Evolutionary conservation across 2,113 vertebrate species (phyloP).

Genomic region (Ammodramus savannarum): DNA sequence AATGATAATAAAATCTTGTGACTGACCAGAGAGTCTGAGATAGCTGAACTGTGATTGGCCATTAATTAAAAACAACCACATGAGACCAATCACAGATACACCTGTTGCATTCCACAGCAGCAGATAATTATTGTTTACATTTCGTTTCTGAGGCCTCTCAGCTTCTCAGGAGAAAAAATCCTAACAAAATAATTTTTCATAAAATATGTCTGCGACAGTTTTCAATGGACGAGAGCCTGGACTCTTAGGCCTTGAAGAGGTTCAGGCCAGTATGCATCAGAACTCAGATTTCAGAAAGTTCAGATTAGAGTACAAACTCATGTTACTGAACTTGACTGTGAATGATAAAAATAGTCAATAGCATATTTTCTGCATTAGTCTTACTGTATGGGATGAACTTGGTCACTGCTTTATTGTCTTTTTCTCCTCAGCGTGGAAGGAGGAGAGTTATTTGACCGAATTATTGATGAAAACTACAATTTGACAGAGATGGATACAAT

Average conservation of each 20-base stretch:
- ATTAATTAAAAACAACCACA: no score
- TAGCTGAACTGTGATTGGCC: no score
- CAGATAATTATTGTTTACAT: no score
- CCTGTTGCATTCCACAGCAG: no score
- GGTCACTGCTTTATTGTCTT: neutral
- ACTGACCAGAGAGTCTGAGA: no score
- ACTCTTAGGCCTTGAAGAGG: neutral
- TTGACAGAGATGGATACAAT: slow-evolving; percentile 92
- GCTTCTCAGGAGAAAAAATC: no score
- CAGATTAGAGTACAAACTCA: neutral
- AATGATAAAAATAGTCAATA: neutral
- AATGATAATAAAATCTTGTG: no score
- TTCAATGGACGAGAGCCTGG: neutral
- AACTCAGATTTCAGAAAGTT: neutral
- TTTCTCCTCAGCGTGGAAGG: slow-evolving; percentile 85
- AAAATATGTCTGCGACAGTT: no score
- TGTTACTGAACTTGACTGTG: neutral
- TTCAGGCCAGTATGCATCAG: neutral
- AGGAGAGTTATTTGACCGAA: slow-evolving; percentile 95
- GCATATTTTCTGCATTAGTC: neutral
- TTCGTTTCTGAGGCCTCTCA: no score
- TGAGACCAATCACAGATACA: no score
- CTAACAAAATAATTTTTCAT: no score
- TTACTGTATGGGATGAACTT: neutral
- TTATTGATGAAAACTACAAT: slow-evolving; percentile 92